Percentiles rank a stretch among this genome's conserved stretches.
Evolutionary conservation across 2,888 invertebrate species (phyloP).

Genomic region (Rhingia campestris): DNA sequence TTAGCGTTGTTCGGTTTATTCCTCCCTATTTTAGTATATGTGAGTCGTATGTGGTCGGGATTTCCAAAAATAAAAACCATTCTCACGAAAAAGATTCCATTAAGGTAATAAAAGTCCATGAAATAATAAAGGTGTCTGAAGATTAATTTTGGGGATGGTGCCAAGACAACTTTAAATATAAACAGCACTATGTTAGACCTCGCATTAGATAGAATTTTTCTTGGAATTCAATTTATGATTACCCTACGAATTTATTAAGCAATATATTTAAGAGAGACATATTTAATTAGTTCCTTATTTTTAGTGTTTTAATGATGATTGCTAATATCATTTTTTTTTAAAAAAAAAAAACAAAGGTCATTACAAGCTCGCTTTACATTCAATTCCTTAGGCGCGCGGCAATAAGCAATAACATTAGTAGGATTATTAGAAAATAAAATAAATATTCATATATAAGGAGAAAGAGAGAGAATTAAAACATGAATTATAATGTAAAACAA

Average conservation of each 20-base stretch:
- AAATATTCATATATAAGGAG: not conserved
- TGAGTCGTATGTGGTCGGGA: too few relatives aligned
- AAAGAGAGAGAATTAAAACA: constrained; percentile 17
- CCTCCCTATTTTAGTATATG: too few relatives aligned
- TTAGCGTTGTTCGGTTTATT: too few relatives aligned
- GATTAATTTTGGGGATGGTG: too few relatives aligned
- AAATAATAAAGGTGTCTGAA: too few relatives aligned
- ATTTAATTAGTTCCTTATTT: constrained; percentile 1
- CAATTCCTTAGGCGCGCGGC: constrained; percentile 69
- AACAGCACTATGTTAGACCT: too few relatives aligned
- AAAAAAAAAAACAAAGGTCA: constrained; percentile 35
- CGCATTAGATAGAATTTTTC: constrained; percentile 48
- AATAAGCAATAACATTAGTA: constrained; percentile 52
- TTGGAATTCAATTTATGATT: too few relatives aligned
- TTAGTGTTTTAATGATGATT: constrained; percentile 16
- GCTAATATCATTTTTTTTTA: constrained; percentile 19
- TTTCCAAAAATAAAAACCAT: too few relatives aligned
- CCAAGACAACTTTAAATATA: too few relatives aligned
- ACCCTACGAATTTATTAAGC: too few relatives aligned
- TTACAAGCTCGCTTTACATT: constrained; percentile 57
- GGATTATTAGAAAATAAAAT: constrained; percentile 15
- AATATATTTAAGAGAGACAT: not conserved
- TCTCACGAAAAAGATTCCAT: too few relatives aligned
- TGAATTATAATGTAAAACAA: constrained; percentile 24
- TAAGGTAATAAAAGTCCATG: too few relatives aligned